Evolutionary conservation across 2,797 vertebrate species (phyloP).

Genomic region (Lates japonicus): DNA sequence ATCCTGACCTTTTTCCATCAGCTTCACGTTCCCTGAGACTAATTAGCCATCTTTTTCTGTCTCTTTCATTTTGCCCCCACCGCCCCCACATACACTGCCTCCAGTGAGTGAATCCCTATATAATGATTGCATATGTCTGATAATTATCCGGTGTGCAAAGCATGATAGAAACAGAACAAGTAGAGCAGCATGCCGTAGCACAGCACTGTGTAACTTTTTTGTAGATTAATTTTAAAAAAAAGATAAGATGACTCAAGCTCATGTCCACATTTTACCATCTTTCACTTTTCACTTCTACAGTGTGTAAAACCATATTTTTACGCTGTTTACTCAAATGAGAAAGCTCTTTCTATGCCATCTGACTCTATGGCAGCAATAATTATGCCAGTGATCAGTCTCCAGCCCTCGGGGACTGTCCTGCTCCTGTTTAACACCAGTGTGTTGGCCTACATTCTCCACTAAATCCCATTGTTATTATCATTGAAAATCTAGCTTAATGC

Average conservation of each 20-base stretch:
- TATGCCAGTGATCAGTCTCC: slow-evolving; percentile 72
- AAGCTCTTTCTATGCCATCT: slow-evolving; percentile 39
- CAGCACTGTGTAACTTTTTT: background rate
- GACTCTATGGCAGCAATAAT: slow-evolving; percentile 68
- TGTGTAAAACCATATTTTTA: background rate
- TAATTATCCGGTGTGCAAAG: slow-evolving; percentile 50
- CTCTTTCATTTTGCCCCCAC: slow-evolving; percentile 48
- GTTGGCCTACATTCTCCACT: slow-evolving; percentile 78
- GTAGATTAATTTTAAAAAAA: background rate
- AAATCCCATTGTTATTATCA: slow-evolving; percentile 71
- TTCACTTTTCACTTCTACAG: background rate
- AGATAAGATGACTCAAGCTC: background rate
- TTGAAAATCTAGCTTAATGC: slow-evolving; percentile 51
- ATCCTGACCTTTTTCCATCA: slow-evolving; percentile 36
- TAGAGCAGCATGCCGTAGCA: background rate
- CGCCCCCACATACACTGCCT: slow-evolving; percentile 46
- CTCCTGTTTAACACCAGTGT: slow-evolving; percentile 77
- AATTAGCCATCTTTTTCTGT: slow-evolving; percentile 67
- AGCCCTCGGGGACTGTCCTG: slow-evolving; percentile 76
- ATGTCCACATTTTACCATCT: background rate
- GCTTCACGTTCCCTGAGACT: slow-evolving; percentile 64
- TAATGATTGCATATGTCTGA: slow-evolving; percentile 61
- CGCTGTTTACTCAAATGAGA: slow-evolving; percentile 14
- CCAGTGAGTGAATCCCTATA: slow-evolving; percentile 57
- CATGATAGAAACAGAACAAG: slow-evolving; percentile 46